Conservation (phyloP, 2,888 invertebrate genomes). For the Ametastegia equiseti region DNA sequence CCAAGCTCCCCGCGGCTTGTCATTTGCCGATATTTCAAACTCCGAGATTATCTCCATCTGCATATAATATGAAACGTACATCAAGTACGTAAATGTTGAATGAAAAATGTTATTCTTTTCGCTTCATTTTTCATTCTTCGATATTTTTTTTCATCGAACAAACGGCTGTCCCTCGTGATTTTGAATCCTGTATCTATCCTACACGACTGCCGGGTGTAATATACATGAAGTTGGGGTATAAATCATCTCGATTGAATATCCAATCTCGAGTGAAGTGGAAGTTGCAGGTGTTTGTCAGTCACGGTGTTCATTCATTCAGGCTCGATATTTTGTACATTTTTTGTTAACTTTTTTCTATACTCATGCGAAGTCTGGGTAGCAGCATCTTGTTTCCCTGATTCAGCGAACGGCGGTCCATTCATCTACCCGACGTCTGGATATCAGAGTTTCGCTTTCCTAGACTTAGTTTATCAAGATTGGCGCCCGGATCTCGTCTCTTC, state of each 20-base stretch:
- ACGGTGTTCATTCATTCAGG: not conserved
- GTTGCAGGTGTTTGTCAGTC: not conserved
- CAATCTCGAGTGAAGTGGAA: not conserved
- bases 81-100: no score
- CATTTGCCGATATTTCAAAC: not conserved
- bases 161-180: not conserved
- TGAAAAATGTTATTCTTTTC: no score
- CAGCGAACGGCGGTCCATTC: conserved; percentile 34
- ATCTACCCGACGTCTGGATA: conserved; percentile 38
- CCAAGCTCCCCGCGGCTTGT: not conserved
- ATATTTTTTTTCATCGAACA: no score
- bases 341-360: not conserved
- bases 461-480: conserved; percentile 44
- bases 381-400: conserved; percentile 47
- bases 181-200: not conserved
- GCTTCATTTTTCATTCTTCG: no score
- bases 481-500: not conserved
- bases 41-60: not conserved
- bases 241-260: conserved; percentile 16
- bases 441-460: conserved; percentile 35
- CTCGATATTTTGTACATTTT: not conserved
- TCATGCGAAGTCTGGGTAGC: not conserved
- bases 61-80: not conserved
- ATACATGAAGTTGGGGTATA: not conserved
- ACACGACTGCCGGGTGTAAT: not conserved